A percentile compares a stretch with the other conserved stretches of the same genome.
Conservation (phyloP, 2,113 vertebrate genomes). For the Cathartes aura region DNA sequence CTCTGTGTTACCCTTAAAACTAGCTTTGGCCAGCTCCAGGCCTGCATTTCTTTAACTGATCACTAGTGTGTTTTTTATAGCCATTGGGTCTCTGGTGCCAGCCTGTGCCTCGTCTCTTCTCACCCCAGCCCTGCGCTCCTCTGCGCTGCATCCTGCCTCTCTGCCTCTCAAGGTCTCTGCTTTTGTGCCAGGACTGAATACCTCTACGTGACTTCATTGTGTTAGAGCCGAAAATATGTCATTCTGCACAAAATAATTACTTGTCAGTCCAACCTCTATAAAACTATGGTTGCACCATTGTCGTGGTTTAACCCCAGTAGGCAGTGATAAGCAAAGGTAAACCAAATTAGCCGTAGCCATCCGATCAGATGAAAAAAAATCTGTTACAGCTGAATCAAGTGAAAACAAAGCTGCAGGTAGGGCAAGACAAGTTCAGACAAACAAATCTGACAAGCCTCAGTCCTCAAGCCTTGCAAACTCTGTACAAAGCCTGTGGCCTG, state of each 20-base stretch:
- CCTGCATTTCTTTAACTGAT: background rate
- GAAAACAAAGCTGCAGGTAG: accelerated
- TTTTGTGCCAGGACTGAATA: background rate
- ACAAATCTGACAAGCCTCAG: background rate
- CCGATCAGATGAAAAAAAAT: background rate
- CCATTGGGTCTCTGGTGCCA: accelerated
- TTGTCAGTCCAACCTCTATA: background rate
- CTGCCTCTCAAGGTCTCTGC: background rate
- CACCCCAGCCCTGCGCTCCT: background rate
- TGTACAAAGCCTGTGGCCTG: background rate
- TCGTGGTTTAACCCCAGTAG: background rate
- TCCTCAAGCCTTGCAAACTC: background rate
- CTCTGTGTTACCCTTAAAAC: background rate
- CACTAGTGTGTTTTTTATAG: background rate
- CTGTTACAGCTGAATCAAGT: background rate
- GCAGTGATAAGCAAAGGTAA: background rate
- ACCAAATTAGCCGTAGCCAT: background rate
- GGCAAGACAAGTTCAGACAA: background rate
- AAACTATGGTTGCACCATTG: background rate
- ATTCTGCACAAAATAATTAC: background rate
- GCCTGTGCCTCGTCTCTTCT: background rate
- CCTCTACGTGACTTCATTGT: background rate
- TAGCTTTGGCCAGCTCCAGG: background rate
- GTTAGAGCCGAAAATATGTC: background rate
- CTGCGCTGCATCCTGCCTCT: background rate